phyloP scores from a whole-genome alignment of 2,113 vertebrate genomes.

The Gymnogyps californianus region DNA sequence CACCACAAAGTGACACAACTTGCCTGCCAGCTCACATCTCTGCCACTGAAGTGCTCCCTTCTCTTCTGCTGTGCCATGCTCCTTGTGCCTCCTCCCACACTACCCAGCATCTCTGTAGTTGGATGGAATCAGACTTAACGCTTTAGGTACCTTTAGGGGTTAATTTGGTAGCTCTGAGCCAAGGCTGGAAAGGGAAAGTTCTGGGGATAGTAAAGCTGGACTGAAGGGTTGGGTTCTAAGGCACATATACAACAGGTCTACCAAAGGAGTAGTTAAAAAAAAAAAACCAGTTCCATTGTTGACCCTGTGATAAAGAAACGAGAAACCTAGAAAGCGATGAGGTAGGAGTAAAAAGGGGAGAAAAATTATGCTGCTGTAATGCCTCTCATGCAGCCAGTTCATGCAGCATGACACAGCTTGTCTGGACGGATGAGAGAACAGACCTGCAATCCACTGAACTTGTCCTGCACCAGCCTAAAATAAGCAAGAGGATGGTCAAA shows the following conservation, averaged over 20 bases:
- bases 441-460: background rate
- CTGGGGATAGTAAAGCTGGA: background rate
- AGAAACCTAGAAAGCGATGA: background rate
- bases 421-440: background rate
- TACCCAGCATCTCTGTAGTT: background rate
- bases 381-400: background rate
- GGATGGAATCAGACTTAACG: background rate
- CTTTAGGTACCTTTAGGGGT: background rate
- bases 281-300: background rate
- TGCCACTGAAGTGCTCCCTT: background rate
- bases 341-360: background rate
- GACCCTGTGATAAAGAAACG: background rate
- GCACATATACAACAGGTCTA: background rate
- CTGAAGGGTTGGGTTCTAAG: background rate
- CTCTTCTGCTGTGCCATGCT: background rate
- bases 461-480: background rate
- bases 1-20: background rate
- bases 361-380: background rate
- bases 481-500: background rate
- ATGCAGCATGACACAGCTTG: background rate
- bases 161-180: background rate
- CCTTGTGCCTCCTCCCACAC: background rate
- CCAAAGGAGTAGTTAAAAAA: background rate
- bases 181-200: background rate
- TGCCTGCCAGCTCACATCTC: background rate